Percentiles rank a stretch among this genome's conserved stretches.
These are phyloP conservation scores for Schizopygopsis malacanthus DNA, from an alignment of 2,797 vertebrate species.

Conservation along the genomic window DNA sequence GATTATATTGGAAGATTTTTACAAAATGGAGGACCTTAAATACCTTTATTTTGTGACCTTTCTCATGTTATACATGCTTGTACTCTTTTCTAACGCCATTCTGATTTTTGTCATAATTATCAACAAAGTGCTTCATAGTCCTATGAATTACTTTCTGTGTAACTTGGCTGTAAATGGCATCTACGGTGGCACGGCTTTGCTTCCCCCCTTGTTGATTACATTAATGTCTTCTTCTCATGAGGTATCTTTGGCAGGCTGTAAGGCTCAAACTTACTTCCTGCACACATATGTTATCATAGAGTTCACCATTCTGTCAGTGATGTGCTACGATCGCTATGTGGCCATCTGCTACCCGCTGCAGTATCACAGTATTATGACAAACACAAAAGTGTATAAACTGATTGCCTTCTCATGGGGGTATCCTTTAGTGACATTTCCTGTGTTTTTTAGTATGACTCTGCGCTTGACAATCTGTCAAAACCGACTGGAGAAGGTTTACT, in stretches of 20 bases:
- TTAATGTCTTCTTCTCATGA: slow-evolving; percentile 43
- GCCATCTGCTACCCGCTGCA: slow-evolving; percentile 61
- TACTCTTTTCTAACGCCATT: slow-evolving; percentile 47
- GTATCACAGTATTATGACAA: slow-evolving; percentile 58
- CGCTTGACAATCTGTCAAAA: slow-evolving; percentile 55
- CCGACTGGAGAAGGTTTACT: slow-evolving; percentile 58
- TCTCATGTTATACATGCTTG: slow-evolving; percentile 49
- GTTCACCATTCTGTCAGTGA: slow-evolving; percentile 59
- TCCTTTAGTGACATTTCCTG: slow-evolving; percentile 46
- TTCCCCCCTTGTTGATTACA: slow-evolving; percentile 52
- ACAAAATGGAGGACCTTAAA: slow-evolving; percentile 50
- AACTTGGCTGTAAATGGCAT: slow-evolving; percentile 58
- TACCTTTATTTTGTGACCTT: slow-evolving; percentile 53
- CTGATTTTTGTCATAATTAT: slow-evolving; percentile 53
- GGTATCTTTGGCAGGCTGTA: slow-evolving; percentile 51
- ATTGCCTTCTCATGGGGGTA: slow-evolving; percentile 57
- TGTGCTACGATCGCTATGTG: slow-evolving; percentile 61
- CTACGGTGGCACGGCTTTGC: slow-evolving; percentile 57
- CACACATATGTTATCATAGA: slow-evolving; percentile 57
- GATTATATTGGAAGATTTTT: neutral
- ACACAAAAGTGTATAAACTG: slow-evolving; percentile 39
- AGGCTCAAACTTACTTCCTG: slow-evolving; percentile 57
- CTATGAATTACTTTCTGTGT: slow-evolving; percentile 54
- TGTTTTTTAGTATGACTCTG: slow-evolving; percentile 53
- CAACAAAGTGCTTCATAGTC: slow-evolving; percentile 54